Evolutionary conservation across 2,888 invertebrate genomes (phyloP).

Genomic region (Clivina fossor): DNA sequence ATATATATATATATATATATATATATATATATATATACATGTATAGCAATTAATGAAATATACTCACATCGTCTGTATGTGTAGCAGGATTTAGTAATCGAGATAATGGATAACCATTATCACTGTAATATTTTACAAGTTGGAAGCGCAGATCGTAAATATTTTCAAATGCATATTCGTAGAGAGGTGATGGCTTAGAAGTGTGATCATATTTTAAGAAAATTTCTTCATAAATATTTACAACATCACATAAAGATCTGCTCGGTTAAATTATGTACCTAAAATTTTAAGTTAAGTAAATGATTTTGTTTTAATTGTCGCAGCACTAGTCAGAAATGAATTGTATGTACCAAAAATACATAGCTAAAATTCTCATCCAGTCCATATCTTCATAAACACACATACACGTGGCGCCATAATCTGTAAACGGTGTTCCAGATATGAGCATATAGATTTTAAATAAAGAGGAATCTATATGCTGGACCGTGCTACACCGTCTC

Average conservation of each 20-base stretch:
- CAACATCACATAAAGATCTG: conserved; percentile 70
- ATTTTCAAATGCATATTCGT: conserved; percentile 42
- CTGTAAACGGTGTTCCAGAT: conserved; percentile 60
- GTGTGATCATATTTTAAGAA: conserved; percentile 54
- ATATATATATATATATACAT: too few relatives aligned
- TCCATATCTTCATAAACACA: conserved; percentile 72
- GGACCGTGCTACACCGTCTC: conserved; percentile 72
- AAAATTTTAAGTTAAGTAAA: conserved; percentile 10
- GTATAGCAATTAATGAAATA: too few relatives aligned
- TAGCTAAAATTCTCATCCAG: conserved; percentile 80
- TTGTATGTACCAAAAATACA: conserved; percentile 74
- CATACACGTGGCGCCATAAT: conserved; percentile 56
- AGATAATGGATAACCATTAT: conserved; percentile 65
- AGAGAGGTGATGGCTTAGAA: conserved; percentile 49
- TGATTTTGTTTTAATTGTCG: too few relatives aligned
- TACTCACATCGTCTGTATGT: conserved; percentile 75
- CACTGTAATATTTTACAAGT: conserved; percentile 75
- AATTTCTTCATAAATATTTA: conserved; percentile 71
- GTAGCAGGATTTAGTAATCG: conserved; percentile 71
- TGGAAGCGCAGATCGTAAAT: conserved; percentile 78
- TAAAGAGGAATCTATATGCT: conserved; percentile 62
- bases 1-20: too few relatives aligned
- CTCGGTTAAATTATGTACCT: conserved; percentile 71
- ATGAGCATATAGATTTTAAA: conserved; percentile 70
- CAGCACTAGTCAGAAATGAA: too few relatives aligned